phyloP scores from a whole-genome alignment of 1,140 invertebrate genomes.

The Lepidurus packardi region DNA sequence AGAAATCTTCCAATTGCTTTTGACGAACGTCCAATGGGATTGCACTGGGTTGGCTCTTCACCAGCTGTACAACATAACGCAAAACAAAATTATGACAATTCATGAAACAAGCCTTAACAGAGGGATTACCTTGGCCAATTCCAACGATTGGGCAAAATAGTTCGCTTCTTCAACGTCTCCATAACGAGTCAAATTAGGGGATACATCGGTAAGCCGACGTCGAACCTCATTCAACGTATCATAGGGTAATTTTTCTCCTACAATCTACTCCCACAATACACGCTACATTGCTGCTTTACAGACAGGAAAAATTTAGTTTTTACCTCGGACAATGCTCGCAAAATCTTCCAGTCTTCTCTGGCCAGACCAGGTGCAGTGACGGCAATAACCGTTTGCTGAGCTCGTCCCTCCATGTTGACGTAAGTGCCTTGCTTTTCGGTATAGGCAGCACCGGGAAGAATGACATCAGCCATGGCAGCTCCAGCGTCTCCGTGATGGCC shows the following conservation, averaged over 20 bases:
- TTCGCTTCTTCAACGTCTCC: conserved; percentile 76
- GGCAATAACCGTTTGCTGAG: conserved; percentile 86
- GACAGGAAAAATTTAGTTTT: conserved; percentile 24
- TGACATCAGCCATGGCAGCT: conserved; percentile 84
- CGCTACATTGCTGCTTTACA: too few relatives aligned
- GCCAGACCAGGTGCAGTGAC: conserved; percentile 91
- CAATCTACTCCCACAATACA: conserved; percentile 53
- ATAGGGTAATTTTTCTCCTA: conserved; percentile 77
- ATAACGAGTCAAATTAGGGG: conserved; percentile 80
- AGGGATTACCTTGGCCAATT: conserved; percentile 56
- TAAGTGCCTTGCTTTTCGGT: conserved; percentile 96
- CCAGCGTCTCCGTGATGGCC: conserved; percentile 95
- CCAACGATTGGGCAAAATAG: conserved; percentile 68
- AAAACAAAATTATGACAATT: conserved; percentile 25
- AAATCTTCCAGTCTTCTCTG: conserved; percentile 97
- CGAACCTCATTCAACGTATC: conserved; percentile 82
- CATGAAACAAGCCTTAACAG: conserved; percentile 24
- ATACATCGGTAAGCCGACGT: conserved; percentile 70
- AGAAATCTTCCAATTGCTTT: conserved; percentile 85
- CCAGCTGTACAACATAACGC: conserved; percentile 48
- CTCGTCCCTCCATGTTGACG: conserved; percentile 94
- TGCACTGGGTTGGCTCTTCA: conserved; percentile 50
- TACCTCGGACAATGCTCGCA: conserved; percentile 78
- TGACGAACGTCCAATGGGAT: conserved; percentile 68
- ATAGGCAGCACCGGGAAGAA: conserved; percentile 95